phyloP scores from a whole-genome alignment of 2,797 vertebrate species.

The Pseudochirops cupreus region DNA sequence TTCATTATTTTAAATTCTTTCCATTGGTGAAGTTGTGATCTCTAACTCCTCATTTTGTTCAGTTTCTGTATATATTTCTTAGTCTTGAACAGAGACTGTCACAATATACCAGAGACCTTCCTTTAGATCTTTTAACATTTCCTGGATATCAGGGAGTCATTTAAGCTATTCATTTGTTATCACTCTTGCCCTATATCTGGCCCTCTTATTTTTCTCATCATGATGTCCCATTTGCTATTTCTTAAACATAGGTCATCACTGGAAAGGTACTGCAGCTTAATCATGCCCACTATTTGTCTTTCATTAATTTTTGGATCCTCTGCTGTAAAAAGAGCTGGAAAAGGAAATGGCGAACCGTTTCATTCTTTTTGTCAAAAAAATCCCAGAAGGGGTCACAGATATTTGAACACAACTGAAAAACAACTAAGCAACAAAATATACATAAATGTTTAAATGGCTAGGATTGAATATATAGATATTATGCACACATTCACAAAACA shows the following conservation, averaged over 20 bases:
- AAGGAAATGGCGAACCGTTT: too few species aligned
- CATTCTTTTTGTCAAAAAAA: too few species aligned
- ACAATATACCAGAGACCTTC: not conserved
- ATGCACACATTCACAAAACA: not conserved
- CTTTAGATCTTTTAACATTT: not conserved
- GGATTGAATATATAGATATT: not conserved
- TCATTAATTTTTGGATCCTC: not conserved
- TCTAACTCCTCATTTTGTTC: not conserved
- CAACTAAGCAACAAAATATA: not conserved
- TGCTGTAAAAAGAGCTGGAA: not conserved
- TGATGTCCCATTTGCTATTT: not conserved
- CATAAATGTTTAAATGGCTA: not conserved
- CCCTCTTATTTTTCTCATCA: not conserved
- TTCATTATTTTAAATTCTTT: not conserved
- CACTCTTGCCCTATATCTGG: not conserved
- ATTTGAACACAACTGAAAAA: not conserved
- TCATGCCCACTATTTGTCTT: not conserved
- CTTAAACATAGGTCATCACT: not conserved
- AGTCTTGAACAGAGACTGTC: not conserved
- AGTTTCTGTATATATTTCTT: not conserved
- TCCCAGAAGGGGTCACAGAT: not conserved
- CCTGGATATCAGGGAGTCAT: not conserved
- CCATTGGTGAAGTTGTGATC: not conserved
- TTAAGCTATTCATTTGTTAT: not conserved
- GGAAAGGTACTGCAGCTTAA: not conserved